A percentile compares a stretch with the other conserved stretches of the same genome.
Evolutionary conservation across 2,888 invertebrate genomes (phyloP).

Genomic region (Cheilosia grossa): DNA sequence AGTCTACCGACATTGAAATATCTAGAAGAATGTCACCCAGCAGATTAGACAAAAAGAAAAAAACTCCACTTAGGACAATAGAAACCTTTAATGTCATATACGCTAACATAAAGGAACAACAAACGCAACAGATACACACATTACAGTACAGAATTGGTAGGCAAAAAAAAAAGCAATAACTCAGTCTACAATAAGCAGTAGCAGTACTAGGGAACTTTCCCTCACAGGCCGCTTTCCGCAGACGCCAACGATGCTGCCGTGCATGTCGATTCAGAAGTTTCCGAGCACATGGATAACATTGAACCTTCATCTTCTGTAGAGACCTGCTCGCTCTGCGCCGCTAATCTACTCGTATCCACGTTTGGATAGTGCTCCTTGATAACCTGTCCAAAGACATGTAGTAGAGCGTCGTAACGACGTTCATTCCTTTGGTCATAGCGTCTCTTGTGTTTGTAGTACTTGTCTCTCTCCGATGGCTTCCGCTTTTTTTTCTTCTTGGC

Average conservation of each 20-base stretch:
- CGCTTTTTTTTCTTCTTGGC: constrained; percentile 31
- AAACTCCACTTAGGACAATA: constrained; percentile 26
- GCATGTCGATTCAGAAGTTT: constrained; percentile 40
- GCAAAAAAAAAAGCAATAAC: constrained; percentile 13
- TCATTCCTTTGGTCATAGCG: constrained; percentile 80
- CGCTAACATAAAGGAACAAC: constrained; percentile 34
- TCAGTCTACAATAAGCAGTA: constrained; percentile 58
- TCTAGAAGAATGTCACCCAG: no score
- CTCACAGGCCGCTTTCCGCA: constrained; percentile 49
- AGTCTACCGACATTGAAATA: no score
- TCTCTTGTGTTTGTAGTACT: constrained; percentile 81
- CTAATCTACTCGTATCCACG: constrained; percentile 76
- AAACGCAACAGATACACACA: constrained; percentile 50
- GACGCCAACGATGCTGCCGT: constrained; percentile 34
- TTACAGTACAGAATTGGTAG: constrained; percentile 28
- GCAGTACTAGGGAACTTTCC: not conserved
- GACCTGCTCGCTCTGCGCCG: constrained; percentile 53
- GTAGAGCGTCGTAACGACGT: constrained; percentile 78
- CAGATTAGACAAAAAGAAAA: not conserved
- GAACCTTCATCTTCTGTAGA: constrained; percentile 60
- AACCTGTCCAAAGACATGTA: constrained; percentile 78
- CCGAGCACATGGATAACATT: constrained; percentile 30
- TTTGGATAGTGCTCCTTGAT: constrained; percentile 78
- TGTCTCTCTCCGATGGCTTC: constrained; percentile 76
- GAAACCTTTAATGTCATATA: constrained; percentile 46